Percentiles rank a stretch among this genome's conserved stretches.
Conservation (phyloP, 2,797 vertebrate species). For the Girardinus metallicus region DNA sequence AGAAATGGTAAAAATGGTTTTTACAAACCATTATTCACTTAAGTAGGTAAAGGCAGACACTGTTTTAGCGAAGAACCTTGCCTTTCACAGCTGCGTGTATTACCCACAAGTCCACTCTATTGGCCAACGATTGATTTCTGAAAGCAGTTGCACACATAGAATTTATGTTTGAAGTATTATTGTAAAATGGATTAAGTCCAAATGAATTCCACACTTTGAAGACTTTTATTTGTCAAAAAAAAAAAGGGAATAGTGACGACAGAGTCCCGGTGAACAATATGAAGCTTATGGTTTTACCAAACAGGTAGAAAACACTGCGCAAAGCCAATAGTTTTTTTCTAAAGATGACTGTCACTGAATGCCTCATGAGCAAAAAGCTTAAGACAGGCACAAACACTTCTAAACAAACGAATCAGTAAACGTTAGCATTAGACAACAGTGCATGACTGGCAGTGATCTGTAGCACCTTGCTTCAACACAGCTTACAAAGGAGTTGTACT, state of each 20-base stretch:
- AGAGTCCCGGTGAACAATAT: too few relatives aligned
- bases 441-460: background rate
- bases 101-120: background rate
- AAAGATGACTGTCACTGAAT: too few relatives aligned
- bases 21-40: background rate
- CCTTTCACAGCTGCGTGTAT: background rate
- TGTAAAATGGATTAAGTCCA: too few relatives aligned
- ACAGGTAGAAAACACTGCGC: too few relatives aligned
- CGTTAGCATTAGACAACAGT: background rate
- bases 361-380: background rate
- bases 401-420: background rate
- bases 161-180: too few relatives aligned
- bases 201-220: too few relatives aligned
- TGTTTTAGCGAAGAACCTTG: background rate
- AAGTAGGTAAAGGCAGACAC: background rate
- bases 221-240: too few relatives aligned
- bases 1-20: background rate
- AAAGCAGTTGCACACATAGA: too few relatives aligned
- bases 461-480: background rate
- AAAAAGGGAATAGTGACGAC: too few relatives aligned
- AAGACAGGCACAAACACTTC: background rate
- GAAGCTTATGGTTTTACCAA: too few relatives aligned
- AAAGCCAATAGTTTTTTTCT: too few relatives aligned
- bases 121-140: too few relatives aligned
- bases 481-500: background rate